phyloP scores from a whole-genome alignment of 2,888 invertebrate genomes.

The Notodromas monacha region DNA sequence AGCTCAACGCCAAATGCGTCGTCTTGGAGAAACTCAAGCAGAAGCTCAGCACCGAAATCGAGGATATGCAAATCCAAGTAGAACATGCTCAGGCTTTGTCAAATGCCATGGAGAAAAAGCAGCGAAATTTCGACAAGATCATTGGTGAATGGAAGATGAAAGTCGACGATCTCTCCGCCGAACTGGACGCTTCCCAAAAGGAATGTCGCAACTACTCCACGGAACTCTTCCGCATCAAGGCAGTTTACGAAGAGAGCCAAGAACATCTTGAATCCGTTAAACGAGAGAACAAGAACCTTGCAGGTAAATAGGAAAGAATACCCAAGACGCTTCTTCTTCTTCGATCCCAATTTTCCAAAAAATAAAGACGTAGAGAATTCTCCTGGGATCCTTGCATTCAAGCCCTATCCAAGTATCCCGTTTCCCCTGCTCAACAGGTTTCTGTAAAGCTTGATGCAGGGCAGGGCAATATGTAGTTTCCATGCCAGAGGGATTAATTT shows the following conservation, averaged over 20 bases:
- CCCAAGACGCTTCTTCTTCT: too few relatives aligned
- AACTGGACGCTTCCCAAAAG: conserved; percentile 93
- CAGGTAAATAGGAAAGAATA: conserved; percentile 23
- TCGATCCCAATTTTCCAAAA: background rate
- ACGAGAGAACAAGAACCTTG: conserved; percentile 97
- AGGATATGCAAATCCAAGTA: conserved; percentile 87
- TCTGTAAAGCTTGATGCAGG: too few relatives aligned
- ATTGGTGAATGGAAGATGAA: conserved; percentile 99
- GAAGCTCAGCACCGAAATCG: conserved; percentile 80
- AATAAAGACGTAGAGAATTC: background rate
- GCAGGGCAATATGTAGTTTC: too few relatives aligned
- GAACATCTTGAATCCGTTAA: conserved; percentile 90
- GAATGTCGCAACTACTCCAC: conserved; percentile 99
- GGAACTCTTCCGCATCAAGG: conserved; percentile 92
- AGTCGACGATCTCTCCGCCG: conserved; percentile 76
- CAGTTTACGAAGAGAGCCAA: conserved; percentile 79
- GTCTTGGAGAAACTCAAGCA: conserved; percentile 94
- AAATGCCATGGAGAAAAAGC: conserved; percentile 94
- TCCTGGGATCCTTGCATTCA: too few relatives aligned
- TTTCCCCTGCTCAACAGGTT: too few relatives aligned
- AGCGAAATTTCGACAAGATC: conserved; percentile 98
- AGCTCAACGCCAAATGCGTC: conserved; percentile 84
- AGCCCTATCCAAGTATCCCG: too few relatives aligned
- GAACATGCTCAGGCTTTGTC: conserved; percentile 85
- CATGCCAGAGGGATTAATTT: too few relatives aligned